These are phyloP conservation scores for Theocolax elegans DNA, from an alignment of 1,140 invertebrate species.

Conservation along the genomic window DNA sequence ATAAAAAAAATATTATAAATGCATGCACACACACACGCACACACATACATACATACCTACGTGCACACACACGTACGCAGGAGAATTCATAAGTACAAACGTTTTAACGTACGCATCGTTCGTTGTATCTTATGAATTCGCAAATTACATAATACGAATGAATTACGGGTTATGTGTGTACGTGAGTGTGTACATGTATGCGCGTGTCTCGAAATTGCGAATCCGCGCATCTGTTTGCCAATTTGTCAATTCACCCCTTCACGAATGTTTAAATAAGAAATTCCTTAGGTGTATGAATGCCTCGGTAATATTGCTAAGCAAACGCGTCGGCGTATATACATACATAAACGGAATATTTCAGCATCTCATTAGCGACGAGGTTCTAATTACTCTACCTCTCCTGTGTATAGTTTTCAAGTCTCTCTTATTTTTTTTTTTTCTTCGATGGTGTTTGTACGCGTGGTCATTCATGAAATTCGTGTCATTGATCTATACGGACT, in stretches of 20 bases:
- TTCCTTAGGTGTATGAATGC: slow-evolving; percentile 43
- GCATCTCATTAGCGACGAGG: slow-evolving; percentile 53
- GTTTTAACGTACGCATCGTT: background rate
- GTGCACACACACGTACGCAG: no score
- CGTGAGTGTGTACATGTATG: no score
- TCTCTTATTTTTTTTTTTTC: background rate
- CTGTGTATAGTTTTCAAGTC: background rate
- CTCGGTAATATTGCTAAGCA: slow-evolving; percentile 20
- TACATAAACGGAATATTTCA: slow-evolving; percentile 48
- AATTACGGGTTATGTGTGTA: slow-evolving; percentile 13
- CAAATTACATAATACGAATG: slow-evolving; percentile 36
- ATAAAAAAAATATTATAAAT: no score
- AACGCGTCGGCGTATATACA: slow-evolving; percentile 39
- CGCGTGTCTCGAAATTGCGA: slow-evolving; percentile 23
- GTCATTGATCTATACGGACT: background rate
- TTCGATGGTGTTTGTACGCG: no score
- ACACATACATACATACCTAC: no score
- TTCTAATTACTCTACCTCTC: slow-evolving; percentile 50
- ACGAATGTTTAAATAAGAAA: slow-evolving; percentile 27
- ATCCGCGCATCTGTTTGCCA: slow-evolving; percentile 33
- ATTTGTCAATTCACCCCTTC: slow-evolving; percentile 29
- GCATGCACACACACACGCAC: no score
- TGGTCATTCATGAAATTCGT: background rate
- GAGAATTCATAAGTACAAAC: no score
- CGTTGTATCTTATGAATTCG: slow-evolving; percentile 27